A percentile compares a stretch with the other conserved stretches of the same genome.
Conservation (phyloP, 1,140 invertebrate genomes). For the Trichoplusia ni region DNA sequence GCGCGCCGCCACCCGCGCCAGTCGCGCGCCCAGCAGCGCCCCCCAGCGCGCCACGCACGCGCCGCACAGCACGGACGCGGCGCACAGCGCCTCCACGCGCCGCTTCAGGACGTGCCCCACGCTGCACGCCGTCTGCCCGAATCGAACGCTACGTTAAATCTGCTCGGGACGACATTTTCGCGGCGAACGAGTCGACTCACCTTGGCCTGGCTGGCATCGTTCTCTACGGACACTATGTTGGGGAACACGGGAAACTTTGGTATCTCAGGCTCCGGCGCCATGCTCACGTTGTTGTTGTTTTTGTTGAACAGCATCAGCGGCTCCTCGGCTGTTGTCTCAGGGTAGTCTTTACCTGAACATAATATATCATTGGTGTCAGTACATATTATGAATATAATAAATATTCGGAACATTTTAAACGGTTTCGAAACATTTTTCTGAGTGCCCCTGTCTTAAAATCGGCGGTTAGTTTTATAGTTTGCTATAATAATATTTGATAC, state of each 20-base stretch:
- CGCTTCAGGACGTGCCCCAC: slow-evolving; percentile 92
- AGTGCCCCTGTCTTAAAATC: too few species aligned
- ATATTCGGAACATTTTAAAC: too few species aligned
- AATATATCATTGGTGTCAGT: too few species aligned
- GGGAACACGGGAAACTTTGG: slow-evolving; percentile 93
- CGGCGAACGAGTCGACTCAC: slow-evolving; percentile 54
- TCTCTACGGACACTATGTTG: slow-evolving; percentile 91
- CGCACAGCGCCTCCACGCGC: slow-evolving; percentile 85
- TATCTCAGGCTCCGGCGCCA: slow-evolving; percentile 85
- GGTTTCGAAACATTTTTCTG: too few species aligned
- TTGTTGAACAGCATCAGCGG: slow-evolving; percentile 93
- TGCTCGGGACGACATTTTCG: background rate
- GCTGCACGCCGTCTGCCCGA: slow-evolving; percentile 85
- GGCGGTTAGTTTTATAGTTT: too few species aligned
- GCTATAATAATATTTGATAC: background rate
- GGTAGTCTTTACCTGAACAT: slow-evolving; percentile 87
- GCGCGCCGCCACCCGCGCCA: slow-evolving; percentile 45
- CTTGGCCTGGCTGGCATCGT: slow-evolving; percentile 94
- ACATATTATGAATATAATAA: too few species aligned
- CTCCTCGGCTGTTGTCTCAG: slow-evolving; percentile 85
- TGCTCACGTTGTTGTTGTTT: slow-evolving; percentile 92
- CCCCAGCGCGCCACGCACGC: slow-evolving; percentile 69
- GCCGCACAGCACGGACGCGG: slow-evolving; percentile 62
- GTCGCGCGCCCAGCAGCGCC: slow-evolving; percentile 58
- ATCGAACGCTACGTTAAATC: background rate